Evolutionary conservation across 1,140 invertebrate genomes (phyloP).

Genomic region (Scaptomyza pallida): DNA sequence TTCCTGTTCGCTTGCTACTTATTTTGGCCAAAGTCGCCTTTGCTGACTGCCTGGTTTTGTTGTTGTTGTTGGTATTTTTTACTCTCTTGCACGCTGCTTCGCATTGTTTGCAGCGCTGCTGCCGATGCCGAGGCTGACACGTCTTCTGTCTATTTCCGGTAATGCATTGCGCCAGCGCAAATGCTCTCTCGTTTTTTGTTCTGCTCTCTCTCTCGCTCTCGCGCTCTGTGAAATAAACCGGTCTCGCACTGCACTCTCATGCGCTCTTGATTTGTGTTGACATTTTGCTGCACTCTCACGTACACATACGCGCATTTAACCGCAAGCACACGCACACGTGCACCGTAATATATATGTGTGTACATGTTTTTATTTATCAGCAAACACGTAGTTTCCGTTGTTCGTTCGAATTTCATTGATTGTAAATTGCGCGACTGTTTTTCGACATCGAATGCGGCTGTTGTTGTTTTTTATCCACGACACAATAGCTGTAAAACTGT

Average conservation of each 20-base stretch:
- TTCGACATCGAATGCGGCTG: conserved; percentile 38
- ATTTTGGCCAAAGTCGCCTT: conserved; percentile 19
- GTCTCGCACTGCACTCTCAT: conserved; percentile 27
- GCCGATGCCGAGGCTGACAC: neutral
- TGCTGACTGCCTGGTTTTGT: conserved; percentile 8
- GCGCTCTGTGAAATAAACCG: conserved; percentile 28
- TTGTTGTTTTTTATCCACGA: conserved; percentile 18
- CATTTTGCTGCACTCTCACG: conserved; percentile 58
- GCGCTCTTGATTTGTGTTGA: conserved; percentile 51
- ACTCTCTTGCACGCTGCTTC: conserved; percentile 45
- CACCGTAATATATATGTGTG: neutral
- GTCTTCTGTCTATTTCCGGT: conserved; percentile 41
- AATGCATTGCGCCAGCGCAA: conserved; percentile 44
- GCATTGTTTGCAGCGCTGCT: conserved; percentile 13
- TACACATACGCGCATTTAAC: neutral
- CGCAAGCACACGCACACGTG: conserved; percentile 3
- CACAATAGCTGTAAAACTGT: conserved; percentile 34
- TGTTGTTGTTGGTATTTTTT: too few relatives aligned
- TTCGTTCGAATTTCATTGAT: conserved; percentile 59
- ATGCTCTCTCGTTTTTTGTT: too few relatives aligned
- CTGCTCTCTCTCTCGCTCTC: conserved; percentile 20
- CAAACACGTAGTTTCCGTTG: conserved; percentile 46
- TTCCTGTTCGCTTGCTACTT: conserved; percentile 35
- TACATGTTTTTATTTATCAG: conserved; percentile 19
- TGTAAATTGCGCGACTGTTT: conserved; percentile 31